Evolutionary conservation across 1,140 invertebrate genomes (phyloP).

Genomic region (Pseudomyrmex gracilis): DNA sequence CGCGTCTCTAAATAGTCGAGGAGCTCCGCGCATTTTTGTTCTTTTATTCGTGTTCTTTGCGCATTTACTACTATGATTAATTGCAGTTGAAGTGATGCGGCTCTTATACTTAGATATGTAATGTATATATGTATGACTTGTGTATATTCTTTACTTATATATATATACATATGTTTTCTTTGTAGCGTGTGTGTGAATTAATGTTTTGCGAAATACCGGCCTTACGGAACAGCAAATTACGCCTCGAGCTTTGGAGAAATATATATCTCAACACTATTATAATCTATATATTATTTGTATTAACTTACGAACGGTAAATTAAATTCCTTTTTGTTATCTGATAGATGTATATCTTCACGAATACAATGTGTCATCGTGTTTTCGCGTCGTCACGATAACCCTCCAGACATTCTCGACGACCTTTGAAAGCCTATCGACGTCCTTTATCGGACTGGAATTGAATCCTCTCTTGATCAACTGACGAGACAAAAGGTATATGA

Average conservation of each 20-base stretch:
- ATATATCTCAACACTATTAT: not conserved
- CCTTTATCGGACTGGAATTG: not conserved
- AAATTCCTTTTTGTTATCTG: not conserved
- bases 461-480: conserved; percentile 10
- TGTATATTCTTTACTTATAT: too few species aligned
- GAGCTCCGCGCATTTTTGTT: conserved; percentile 2
- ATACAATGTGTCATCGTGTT: not conserved
- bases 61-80: conserved; percentile 20
- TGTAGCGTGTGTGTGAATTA: too few species aligned
- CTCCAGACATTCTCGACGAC: not conserved
- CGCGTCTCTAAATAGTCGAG: conserved; percentile 17
- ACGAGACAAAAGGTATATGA: not conserved
- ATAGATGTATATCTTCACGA: too few species aligned
- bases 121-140: too few species aligned
- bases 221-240: too few species aligned
- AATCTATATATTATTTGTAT: too few species aligned
- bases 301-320: not conserved
- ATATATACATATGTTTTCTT: too few species aligned
- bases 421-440: not conserved
- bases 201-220: too few species aligned
- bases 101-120: too few species aligned
- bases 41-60: not conserved
- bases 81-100: not conserved
- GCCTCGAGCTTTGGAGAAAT: not conserved
- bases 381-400: not conserved